These are phyloP conservation scores for Isoperla grammatica DNA, from an alignment of 2,888 invertebrate genomes.

Conservation along the genomic window DNA sequence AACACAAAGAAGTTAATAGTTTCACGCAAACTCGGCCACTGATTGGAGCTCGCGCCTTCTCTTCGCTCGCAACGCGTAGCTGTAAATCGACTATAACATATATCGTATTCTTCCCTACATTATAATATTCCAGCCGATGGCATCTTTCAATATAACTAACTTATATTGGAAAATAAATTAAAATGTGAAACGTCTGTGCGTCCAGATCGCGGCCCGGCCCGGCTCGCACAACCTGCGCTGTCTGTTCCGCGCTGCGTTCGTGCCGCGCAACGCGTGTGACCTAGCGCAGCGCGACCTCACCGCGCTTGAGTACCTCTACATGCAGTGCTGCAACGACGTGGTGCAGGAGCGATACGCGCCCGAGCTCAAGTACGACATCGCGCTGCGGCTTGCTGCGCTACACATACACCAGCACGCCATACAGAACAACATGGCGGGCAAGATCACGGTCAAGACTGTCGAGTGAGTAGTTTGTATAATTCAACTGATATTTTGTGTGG, in stretches of 20 bases:
- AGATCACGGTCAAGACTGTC: conserved; percentile 77
- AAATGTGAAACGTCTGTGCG: too few species aligned
- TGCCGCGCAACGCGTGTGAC: conserved; percentile 79
- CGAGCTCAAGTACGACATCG: conserved; percentile 82
- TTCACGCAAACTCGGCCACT: too few species aligned
- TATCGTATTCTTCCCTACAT: too few species aligned
- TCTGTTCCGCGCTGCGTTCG: conserved; percentile 83
- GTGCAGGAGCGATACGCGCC: conserved; percentile 86
- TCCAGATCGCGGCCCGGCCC: conserved; percentile 82
- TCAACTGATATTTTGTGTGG: too few species aligned
- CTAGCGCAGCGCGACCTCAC: conserved; percentile 77
- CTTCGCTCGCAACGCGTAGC: too few species aligned
- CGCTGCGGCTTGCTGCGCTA: conserved; percentile 77
- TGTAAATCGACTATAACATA: too few species aligned
- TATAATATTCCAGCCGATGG: too few species aligned
- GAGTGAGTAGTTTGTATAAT: conserved; percentile 61
- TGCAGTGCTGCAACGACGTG: conserved; percentile 91
- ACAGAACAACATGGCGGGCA: conserved; percentile 72
- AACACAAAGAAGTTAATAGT: too few species aligned
- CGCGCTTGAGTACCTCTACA: conserved; percentile 83
- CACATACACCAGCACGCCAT: conserved; percentile 88
- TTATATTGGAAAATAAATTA: too few species aligned
- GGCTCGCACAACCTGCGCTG: conserved; percentile 87
- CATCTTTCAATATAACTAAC: too few species aligned
- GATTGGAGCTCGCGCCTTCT: too few species aligned